Conservation (phyloP, 2,113 vertebrate species). For the Ameiurus melas region DNA sequence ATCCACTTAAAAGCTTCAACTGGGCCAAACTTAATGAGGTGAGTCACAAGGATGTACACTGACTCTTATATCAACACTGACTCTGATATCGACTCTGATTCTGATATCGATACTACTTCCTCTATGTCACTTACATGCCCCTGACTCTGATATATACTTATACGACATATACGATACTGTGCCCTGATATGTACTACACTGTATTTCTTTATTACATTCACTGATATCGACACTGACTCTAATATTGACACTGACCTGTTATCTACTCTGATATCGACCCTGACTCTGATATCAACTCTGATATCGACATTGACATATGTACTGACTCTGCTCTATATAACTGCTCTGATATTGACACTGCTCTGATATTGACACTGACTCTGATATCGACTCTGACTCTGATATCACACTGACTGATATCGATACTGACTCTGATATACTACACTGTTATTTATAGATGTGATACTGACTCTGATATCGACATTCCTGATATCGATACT, state of each 20-base stretch:
- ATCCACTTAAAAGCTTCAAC: constrained; percentile 97
- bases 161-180: no score
- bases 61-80: background rate
- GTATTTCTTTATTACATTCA: no score
- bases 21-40: constrained; percentile 96
- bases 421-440: no score
- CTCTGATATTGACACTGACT: background rate
- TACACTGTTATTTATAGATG: no score
- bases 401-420: background rate
- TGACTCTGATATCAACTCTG: background rate
- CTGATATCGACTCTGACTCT: background rate
- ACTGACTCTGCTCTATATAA: background rate
- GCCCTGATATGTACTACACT: no score
- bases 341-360: background rate
- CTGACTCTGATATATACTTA: background rate
- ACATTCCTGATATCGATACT: background rate
- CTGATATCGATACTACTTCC: no score
- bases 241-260: background rate
- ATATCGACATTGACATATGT: background rate
- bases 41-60: constrained; percentile 45
- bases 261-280: no score
- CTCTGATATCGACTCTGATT: background rate
- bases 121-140: no score
- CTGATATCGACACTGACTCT: background rate
- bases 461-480: background rate